Evolutionary conservation across 1,140 invertebrate genomes (phyloP).

Genomic region (Aphidius gifuensis): DNA sequence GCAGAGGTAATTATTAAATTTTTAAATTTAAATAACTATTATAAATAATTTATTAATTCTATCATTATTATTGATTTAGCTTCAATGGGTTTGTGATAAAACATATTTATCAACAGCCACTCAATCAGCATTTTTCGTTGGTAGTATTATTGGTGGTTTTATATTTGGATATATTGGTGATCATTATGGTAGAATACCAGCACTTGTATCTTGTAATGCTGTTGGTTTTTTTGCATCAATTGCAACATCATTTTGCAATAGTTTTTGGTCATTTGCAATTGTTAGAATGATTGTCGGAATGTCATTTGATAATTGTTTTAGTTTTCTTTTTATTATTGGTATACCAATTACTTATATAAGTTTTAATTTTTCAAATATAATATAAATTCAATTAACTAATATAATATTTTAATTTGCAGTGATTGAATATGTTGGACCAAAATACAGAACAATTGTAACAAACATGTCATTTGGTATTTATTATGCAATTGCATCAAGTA

Average conservation of each 20-base stretch:
- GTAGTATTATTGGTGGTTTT: conserved; percentile 55
- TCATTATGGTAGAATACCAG: conserved; percentile 55
- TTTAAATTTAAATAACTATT: not conserved
- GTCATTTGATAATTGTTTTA: conserved; percentile 86
- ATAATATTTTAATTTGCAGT: not conserved
- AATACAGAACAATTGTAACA: conserved; percentile 80
- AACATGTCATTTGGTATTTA: conserved; percentile 88
- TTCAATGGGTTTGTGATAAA: conserved; percentile 81
- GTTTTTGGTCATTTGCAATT: conserved; percentile 72
- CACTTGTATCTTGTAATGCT: conserved; percentile 66
- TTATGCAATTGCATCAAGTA: conserved; percentile 73
- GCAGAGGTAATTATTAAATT: conserved; percentile 60
- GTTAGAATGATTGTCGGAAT: conserved; percentile 79
- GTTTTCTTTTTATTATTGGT: conserved; percentile 79
- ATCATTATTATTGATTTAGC: conserved; percentile 49
- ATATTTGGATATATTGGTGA: conserved; percentile 57
- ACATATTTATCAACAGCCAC: conserved; percentile 69
- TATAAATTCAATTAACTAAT: not conserved
- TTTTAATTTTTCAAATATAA: too few relatives aligned
- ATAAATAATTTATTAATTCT: not conserved
- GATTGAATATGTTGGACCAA: conserved; percentile 81
- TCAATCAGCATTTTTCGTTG: conserved; percentile 65
- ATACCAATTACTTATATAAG: too few relatives aligned
- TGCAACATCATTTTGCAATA: conserved; percentile 68
- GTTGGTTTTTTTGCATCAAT: conserved; percentile 75